phyloP scores from a whole-genome alignment of 2,113 vertebrate species.

The Phoxinus phoxinus region DNA sequence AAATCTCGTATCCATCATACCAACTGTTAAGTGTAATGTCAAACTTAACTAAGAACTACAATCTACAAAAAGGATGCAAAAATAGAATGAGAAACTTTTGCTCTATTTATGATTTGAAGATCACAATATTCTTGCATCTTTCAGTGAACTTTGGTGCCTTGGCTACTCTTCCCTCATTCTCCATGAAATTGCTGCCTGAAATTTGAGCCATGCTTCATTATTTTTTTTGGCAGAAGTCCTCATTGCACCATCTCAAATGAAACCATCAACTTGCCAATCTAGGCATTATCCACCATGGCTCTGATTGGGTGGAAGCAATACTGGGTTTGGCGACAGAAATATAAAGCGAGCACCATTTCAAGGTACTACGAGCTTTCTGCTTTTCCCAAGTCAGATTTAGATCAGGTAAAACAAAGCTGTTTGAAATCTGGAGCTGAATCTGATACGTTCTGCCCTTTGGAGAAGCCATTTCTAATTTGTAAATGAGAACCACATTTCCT shows the following conservation, averaged over 20 bases:
- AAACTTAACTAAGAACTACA: conserved; percentile 3
- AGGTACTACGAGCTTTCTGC: conserved; percentile 42
- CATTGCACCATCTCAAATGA: conserved; percentile 16
- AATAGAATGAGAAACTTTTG: not conserved
- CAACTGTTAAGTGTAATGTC: conserved; percentile 1
- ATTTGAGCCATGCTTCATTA: conserved; percentile 51
- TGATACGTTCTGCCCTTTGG: conserved; percentile 63
- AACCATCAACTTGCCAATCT: conserved; percentile 47
- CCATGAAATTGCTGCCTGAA: conserved; percentile 30
- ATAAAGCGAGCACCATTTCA: conserved; percentile 50
- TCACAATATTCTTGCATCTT: not conserved
- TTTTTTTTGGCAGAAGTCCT: conserved; percentile 50
- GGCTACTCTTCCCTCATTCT: not conserved
- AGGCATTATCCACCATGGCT: conserved; percentile 28
- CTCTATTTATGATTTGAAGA: not conserved
- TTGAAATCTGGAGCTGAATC: conserved; percentile 61
- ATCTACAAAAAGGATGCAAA: not conserved
- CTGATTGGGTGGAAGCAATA: not conserved
- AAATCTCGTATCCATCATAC: not conserved
- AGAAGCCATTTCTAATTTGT: conserved; percentile 64
- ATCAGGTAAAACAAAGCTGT: conserved; percentile 64
- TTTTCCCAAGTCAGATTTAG: conserved; percentile 56
- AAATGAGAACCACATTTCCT: conserved; percentile 71
- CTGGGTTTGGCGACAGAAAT: conserved; percentile 55
- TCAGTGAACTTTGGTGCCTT: not conserved